Percentiles rank a stretch among this genome's conserved stretches.
Evolutionary conservation across 2,888 invertebrate species (phyloP).

Genomic region (Mylabris sibirica): DNA sequence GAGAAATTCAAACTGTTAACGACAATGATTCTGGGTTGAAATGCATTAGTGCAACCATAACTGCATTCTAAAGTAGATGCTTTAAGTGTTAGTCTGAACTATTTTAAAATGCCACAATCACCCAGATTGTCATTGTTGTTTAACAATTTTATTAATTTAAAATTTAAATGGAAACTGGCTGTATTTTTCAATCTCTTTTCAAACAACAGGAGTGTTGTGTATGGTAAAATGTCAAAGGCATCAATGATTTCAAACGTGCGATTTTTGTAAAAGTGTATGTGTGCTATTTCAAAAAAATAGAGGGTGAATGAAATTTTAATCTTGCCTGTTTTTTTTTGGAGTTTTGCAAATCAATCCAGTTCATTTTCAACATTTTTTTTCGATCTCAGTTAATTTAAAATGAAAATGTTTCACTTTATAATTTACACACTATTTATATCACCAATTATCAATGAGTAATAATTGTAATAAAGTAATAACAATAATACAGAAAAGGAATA

Average conservation of each 20-base stretch:
- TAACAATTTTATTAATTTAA: background rate
- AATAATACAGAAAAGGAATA: background rate
- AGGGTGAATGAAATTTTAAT: background rate
- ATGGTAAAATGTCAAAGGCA: background rate
- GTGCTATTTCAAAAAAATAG: background rate
- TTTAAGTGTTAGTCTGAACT: constrained; percentile 19
- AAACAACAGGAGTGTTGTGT: background rate
- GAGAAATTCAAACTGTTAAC: constrained; percentile 19
- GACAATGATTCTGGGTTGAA: constrained; percentile 17
- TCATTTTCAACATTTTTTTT: background rate
- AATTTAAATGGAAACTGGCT: background rate
- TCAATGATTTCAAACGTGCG: background rate
- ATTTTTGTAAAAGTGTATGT: background rate
- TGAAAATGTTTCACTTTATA: no score
- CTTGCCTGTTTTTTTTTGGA: background rate
- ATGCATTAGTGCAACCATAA: constrained; percentile 27
- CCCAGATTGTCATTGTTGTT: background rate
- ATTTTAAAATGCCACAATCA: background rate
- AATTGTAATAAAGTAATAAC: no score
- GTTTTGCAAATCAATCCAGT: background rate
- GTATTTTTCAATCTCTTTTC: background rate
- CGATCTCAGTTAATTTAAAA: no score
- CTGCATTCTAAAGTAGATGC: constrained; percentile 24
- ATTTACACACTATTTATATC: no score
- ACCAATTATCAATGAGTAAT: no score